phyloP scores from a whole-genome alignment of 2,113 vertebrate species.

The Picathartes gymnocephalus region DNA sequence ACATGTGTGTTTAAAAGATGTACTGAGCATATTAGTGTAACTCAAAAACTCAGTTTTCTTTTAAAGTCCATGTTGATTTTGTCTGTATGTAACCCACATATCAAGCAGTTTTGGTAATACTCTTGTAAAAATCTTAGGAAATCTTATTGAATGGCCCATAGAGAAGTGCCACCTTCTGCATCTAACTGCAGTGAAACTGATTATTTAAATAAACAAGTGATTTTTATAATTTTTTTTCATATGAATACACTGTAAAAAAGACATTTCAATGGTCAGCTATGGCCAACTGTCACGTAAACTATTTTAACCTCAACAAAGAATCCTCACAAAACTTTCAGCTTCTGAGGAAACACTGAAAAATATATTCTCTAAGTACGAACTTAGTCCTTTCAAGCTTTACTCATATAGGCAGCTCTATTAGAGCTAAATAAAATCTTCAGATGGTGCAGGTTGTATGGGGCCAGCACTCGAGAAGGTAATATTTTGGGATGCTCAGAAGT shows the following conservation, averaged over 20 bases:
- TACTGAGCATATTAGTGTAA: background rate
- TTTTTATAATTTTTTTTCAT: background rate
- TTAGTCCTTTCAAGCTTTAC: background rate
- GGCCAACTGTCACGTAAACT: background rate
- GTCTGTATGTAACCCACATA: background rate
- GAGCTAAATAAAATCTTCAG: background rate
- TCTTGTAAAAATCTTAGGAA: background rate
- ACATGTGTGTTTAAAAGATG: background rate
- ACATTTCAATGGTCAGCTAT: background rate
- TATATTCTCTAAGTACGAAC: background rate
- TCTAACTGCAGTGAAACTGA: background rate
- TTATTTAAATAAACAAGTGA: background rate
- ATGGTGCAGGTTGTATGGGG: background rate
- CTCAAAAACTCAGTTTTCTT: accelerated
- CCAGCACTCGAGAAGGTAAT: background rate
- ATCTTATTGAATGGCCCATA: background rate
- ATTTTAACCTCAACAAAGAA: background rate
- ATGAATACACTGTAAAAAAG: background rate
- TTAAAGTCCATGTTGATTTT: background rate
- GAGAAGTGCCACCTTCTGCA: background rate
- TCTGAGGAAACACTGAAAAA: background rate
- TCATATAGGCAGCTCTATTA: background rate
- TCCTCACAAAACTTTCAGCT: background rate
- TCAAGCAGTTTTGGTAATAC: background rate
- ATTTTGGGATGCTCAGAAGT: background rate